Percentiles rank a stretch among this genome's conserved stretches.
These are phyloP conservation scores for Chymomyza amoena DNA, from an alignment of 2,888 invertebrate species.

Conservation along the genomic window DNA sequence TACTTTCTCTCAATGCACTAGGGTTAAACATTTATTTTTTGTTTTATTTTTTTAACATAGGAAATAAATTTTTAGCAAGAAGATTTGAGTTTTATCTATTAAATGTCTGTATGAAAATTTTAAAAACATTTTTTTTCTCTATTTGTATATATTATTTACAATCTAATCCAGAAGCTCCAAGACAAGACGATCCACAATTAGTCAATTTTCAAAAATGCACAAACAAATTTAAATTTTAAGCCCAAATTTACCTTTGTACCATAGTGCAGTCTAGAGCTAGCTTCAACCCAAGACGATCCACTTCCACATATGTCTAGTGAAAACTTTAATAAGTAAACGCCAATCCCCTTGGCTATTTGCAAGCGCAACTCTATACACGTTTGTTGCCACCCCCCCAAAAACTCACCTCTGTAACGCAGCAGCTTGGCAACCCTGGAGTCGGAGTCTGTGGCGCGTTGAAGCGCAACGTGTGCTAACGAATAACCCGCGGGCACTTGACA, in stretches of 20 bases:
- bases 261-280: not conserved
- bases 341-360: conserved; percentile 50
- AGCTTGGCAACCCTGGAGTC: conserved; percentile 38
- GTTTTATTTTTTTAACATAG: too few species aligned
- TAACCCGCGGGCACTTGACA: conserved; percentile 32
- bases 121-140: too few species aligned
- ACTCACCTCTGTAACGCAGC: not conserved
- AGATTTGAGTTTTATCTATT: too few species aligned
- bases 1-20: too few species aligned
- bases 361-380: conserved; percentile 26
- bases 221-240: too few species aligned
- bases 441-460: conserved; percentile 44
- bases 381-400: not conserved
- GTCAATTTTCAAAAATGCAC: too few species aligned
- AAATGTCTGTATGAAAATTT: too few species aligned
- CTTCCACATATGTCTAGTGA: not conserved
- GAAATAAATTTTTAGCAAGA: too few species aligned
- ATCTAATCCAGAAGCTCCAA: too few species aligned
- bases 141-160: too few species aligned
- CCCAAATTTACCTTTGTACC: not conserved
- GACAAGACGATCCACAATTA: too few species aligned
- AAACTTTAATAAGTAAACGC: conserved; percentile 36
- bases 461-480: conserved; percentile 55
- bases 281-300: not conserved
- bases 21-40: too few species aligned